Evolutionary conservation across 2,888 invertebrate species (phyloP), one percentile per base, ranked within the genome.

Genomic region (Nephrotoma guestfalica): DNA sequence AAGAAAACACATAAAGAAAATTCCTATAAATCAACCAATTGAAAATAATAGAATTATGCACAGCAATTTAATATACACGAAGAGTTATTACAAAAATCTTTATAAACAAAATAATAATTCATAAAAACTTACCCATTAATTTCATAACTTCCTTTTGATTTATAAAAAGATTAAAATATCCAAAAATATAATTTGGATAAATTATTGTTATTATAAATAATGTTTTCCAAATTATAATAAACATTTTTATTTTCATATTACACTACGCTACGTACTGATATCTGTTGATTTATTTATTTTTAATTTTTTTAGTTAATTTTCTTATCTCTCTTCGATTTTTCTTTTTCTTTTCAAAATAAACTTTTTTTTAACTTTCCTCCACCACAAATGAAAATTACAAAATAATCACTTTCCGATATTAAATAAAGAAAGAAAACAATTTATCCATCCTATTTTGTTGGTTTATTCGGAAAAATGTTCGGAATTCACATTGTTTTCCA

Each of bases 121-220:
- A 71, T 71, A 41, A 84, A 41, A 84, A 92, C 95, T 94, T 92
- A 96, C 96, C 96, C 91, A 96, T 92, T 89, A 96, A 93, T 92
- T 95, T 95, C 94, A 94, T 94, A 90, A 96, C 95, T 93, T 96
- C 96, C 88, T 94, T 94, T 91, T 95, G 94, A 91, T 95, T 95
- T 92, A 96, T 95, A 92, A 95, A 96, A 90, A 96, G 94, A 92
- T 96, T 95, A 90, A 96, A 93, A 93, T 96, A 95, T 91, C 94
- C 94, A 84, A 84, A 84, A 84, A 84, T 41, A 41, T 84, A 84
- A 84, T 84, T 84, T 41, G 84, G 84, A 84, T 41, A 84, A 84
- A 84, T 84, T 84, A 84, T 42, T 84, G 42, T 41, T 42, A 84
- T 41, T 15, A 84, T 84, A 84, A 41, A 84, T 84, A 84, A 84